Evolutionary conservation across 2,113 vertebrate genomes (phyloP).

Genomic region (Eubucco bourcierii): DNA sequence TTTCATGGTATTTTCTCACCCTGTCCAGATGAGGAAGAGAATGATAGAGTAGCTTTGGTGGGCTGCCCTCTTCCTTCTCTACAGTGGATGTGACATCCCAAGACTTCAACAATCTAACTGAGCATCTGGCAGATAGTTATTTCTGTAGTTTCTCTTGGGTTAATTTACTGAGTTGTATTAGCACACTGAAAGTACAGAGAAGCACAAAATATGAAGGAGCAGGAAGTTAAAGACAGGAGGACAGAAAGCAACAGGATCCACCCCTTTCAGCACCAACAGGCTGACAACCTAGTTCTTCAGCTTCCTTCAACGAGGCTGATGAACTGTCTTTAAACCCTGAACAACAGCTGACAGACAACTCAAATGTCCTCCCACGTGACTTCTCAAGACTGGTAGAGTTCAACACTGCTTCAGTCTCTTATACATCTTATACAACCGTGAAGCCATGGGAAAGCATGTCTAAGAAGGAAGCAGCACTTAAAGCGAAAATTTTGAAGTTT

Average conservation of each 20-base stretch:
- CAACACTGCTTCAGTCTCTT: neutral
- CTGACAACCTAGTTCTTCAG: neutral
- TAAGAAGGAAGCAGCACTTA: neutral
- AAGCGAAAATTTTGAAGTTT: neutral
- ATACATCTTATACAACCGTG: rapidly evolving
- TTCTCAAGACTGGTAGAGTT: neutral
- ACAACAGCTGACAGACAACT: neutral
- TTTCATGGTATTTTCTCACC: rapidly evolving
- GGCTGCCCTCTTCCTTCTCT: neutral
- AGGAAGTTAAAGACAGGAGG: neutral
- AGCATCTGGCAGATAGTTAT: neutral
- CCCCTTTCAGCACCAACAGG: neutral
- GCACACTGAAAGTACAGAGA: neutral
- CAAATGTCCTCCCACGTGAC: neutral
- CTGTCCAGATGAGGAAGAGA: neutral
- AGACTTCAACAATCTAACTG: neutral
- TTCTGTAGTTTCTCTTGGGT: neutral
- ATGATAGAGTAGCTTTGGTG: rapidly evolving
- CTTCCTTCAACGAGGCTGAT: neutral
- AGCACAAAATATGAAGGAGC: neutral
- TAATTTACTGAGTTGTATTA: neutral
- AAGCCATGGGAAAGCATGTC: neutral
- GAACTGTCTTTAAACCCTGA: neutral
- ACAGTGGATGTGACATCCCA: neutral
- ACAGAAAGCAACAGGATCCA: rapidly evolving